Base-by-base conservation (phyloP, 1,140 invertebrate genomes). In the Lethrus apterus region DNA sequence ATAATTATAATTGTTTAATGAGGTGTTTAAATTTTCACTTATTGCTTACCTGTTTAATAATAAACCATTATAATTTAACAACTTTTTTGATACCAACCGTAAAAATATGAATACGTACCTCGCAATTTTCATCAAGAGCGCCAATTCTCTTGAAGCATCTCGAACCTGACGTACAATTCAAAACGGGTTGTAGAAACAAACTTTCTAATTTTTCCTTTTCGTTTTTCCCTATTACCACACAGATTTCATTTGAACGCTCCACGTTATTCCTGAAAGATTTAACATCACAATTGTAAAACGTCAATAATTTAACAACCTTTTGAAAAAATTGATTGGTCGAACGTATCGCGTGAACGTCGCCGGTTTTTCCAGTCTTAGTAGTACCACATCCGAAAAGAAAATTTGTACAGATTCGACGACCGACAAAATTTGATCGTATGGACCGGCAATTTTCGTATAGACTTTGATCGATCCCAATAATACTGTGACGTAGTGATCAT, bases 391-490 rank as follows among this genome's bases (percentile, higher is more conserved):
- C 20, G 64, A 74, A 36, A 58, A 65, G 48, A 71, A 63, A 4
- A 84, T 57, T 0, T 62, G 46, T 31, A 70, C 73, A 3, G 72
- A 67, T 13, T 70, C 66, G 46, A 78, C 70, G 0, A 85, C 66
- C 11, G 66, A 58, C 24, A 71, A 66, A 1, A 77, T 69, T 69
- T 86, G 79, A 61, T 89, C 84, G 58, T 82, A 74, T 3, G 79
- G 78, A 23, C 83, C 77, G 26, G 71, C 66, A 5, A 77, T 68
- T 41, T 70, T 57, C 3, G 69, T 61, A 55, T 81, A 63, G 33
- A 71, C 61, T 49, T 71, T 66, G 24, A 78, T 69, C 32, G 75
- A 64, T n/a, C 87, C 87, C 32, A 87, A 57, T 2, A 85, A 48
- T 1, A 76, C 82, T 10, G 72, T 69, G 7, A 82, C 71, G 49